Percentiles rank a stretch among this genome's conserved stretches.
Evolutionary conservation across 2,888 invertebrate genomes (phyloP).

Genomic region (Molanna angustata): DNA sequence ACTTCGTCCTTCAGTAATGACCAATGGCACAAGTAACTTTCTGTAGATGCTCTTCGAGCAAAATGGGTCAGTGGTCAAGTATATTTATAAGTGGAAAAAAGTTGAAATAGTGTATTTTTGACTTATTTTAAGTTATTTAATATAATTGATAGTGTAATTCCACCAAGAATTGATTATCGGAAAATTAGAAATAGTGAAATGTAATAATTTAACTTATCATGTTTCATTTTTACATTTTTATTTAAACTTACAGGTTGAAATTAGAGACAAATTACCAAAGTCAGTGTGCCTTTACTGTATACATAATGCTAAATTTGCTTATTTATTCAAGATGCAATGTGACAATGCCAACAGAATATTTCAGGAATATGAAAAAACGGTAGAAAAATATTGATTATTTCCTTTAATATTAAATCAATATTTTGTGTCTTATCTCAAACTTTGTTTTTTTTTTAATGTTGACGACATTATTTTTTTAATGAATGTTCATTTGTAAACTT

Average conservation of each 20-base stretch:
- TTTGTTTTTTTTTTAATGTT: too few relatives aligned
- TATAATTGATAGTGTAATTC: too few relatives aligned
- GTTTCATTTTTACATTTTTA: background rate
- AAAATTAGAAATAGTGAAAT: background rate
- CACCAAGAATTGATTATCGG: too few relatives aligned
- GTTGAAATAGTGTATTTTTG: background rate
- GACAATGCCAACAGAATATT: constrained; percentile 14
- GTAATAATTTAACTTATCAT: background rate
- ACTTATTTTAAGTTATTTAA: too few relatives aligned
- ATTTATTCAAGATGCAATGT: constrained; percentile 23
- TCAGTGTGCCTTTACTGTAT: constrained; percentile 17
- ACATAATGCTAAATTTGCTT: constrained; percentile 14
- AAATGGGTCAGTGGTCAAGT: too few relatives aligned
- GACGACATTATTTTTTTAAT: too few relatives aligned
- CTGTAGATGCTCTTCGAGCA: too few relatives aligned
- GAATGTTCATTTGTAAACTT: too few relatives aligned
- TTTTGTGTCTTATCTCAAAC: too few relatives aligned
- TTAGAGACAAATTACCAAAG: constrained; percentile 15
- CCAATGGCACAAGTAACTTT: too few relatives aligned
- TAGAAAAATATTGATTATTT: too few relatives aligned
- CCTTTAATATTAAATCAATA: too few relatives aligned
- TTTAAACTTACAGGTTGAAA: constrained; percentile 11
- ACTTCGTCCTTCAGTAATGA: background rate
- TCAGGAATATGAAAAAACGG: constrained; percentile 11
- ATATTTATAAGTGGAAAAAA: background rate